Base-by-base conservation (phyloP, 2,113 vertebrate species). In the Nicator chloris region DNA sequence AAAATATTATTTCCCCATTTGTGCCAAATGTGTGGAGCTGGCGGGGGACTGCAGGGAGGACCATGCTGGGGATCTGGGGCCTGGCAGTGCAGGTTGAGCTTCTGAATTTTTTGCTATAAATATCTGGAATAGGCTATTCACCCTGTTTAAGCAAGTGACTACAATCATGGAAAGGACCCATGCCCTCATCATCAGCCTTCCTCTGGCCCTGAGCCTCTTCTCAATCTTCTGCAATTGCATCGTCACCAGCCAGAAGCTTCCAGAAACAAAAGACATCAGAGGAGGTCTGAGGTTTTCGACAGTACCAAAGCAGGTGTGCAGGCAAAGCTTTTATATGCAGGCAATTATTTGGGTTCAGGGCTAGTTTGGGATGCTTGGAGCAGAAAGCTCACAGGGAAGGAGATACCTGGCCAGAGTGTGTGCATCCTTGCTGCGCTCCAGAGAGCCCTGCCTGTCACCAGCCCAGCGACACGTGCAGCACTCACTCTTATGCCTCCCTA, bases 321-420 rank as follows among this genome's bases (percentile, higher is more conserved):
- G 28, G 27, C 45, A 83, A 22, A 90, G 37, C 49, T 82, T 30
- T 60, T 53, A 4, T 4, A 4, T 1, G 1, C 4, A 13, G 57
- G 61, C 3, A 1, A 2, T 22, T 33, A 12, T 40, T 45, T 49
- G 79, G 42, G 53, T 47, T 65, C 60, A 5, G 71, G 44, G 54
- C 37, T 30, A 35, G 23, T 21, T 27, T 61, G 77, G 51, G 83
- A 19, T 6, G 22, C 73, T 27, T 3, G 40, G 27, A 39, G n/a
- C 0, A 1, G 11, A 61, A 73, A 69, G 7, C 59, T 80, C 7
- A 0, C 0, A 0, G 37, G 28, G 45, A 37, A 24, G 26, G 71
- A 39, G 49, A 7, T 3, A 3, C 45, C 31, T 22, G 54, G 54
- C 6, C 12, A 2, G 54, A 13, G 30, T 1, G 1, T 7, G 66